Conservation (phyloP, 2,888 invertebrate species). For the Bhutanitis thaidina region DNA sequence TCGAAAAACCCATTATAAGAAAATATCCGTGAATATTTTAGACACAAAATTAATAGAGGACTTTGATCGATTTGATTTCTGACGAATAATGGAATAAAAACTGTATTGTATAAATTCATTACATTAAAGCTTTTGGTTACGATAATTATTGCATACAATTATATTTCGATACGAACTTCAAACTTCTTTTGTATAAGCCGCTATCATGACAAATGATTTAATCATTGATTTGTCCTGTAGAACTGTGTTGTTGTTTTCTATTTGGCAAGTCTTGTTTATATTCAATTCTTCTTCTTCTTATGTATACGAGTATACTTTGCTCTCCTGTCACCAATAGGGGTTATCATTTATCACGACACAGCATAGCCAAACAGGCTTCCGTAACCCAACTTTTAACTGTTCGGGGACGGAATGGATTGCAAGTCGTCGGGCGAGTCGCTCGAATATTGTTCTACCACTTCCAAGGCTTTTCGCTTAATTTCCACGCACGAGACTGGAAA, state of each 20-base stretch:
- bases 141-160: slow-evolving; percentile 6
- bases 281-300: too few relatives aligned
- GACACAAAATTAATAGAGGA: slow-evolving; percentile 13
- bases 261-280: neutral
- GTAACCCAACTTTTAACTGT: too few relatives aligned
- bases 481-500: too few relatives aligned
- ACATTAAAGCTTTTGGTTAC: neutral
- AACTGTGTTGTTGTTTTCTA: neutral
- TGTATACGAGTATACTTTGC: too few relatives aligned
- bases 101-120: neutral
- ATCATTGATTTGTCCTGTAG: neutral
- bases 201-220: neutral
- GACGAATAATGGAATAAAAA: slow-evolving; percentile 9
- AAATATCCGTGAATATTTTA: slow-evolving; percentile 7
- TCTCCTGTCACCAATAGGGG: too few relatives aligned
- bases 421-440: too few relatives aligned
- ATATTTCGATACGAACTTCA: slow-evolving; percentile 9
- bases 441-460: too few relatives aligned
- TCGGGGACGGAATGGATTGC: too few relatives aligned
- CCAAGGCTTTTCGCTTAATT: too few relatives aligned
- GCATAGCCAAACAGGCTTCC: too few relatives aligned
- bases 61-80: slow-evolving; percentile 8
- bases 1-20: neutral
- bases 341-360: too few relatives aligned
- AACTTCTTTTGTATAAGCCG: slow-evolving; percentile 1